Percentiles rank a stretch among this genome's conserved stretches.
Conservation (phyloP, 2,797 vertebrate genomes). For the Acrossocheilus fasciatus region DNA sequence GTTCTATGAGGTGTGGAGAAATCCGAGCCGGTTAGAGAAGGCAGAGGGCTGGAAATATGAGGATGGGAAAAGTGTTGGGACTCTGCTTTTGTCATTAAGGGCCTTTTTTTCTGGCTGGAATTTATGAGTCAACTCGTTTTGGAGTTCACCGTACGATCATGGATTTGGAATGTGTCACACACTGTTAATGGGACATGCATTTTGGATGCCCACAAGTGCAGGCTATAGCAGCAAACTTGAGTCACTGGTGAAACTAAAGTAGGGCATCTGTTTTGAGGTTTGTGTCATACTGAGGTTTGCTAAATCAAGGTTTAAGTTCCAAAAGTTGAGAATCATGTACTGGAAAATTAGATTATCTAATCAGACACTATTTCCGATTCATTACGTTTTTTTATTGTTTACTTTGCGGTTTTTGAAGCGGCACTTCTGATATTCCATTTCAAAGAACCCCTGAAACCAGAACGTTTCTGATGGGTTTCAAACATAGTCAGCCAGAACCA, state of each 20-base stretch:
- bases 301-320: not conserved
- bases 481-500: not conserved
- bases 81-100: slow-evolving; percentile 71
- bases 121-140: slow-evolving; percentile 65
- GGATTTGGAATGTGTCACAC: slow-evolving; percentile 42
- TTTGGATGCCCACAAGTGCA: not conserved
- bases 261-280: slow-evolving; percentile 19
- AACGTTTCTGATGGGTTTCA: slow-evolving; percentile 2
- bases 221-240: slow-evolving; percentile 19
- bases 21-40: slow-evolving; percentile 69
- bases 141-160: slow-evolving; percentile 49
- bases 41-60: slow-evolving; percentile 67
- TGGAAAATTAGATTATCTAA: slow-evolving; percentile 4
- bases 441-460: not conserved
- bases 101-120: slow-evolving; percentile 53
- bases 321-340: not conserved
- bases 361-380: not conserved
- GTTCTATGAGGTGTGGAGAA: slow-evolving; percentile 74
- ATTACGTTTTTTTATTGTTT: not conserved
- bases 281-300: not conserved
- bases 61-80: slow-evolving; percentile 59
- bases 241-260: slow-evolving; percentile 10
- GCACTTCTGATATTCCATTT: not conserved
- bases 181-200: slow-evolving; percentile 8
- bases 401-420: not conserved